phyloP scores from a whole-genome alignment of 2,797 vertebrate species.

The Mycteria americana region DNA sequence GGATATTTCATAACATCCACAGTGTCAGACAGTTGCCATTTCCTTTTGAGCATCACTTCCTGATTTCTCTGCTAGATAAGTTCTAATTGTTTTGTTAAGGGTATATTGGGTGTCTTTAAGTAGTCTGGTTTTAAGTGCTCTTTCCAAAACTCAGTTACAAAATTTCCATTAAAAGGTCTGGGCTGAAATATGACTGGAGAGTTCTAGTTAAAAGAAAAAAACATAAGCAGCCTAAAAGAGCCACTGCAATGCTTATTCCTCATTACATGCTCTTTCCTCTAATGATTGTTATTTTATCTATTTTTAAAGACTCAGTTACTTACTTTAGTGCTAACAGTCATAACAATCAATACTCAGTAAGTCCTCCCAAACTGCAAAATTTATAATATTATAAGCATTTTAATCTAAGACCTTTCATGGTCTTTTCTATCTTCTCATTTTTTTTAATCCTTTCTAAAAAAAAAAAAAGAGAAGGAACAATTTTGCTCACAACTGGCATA shows the following conservation, averaged over 20 bases:
- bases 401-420: background rate
- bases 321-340: background rate
- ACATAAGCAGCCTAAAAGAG: background rate
- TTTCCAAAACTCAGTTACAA: background rate
- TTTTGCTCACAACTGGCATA: background rate
- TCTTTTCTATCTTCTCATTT: background rate
- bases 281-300: background rate
- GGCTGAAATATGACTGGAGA: background rate
- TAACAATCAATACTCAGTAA: background rate
- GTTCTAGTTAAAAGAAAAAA: background rate
- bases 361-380: background rate
- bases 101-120: background rate
- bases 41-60: background rate
- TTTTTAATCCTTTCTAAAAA: background rate
- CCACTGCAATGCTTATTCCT: background rate
- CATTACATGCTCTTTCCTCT: background rate
- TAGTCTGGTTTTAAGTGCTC: background rate
- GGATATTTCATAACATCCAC: background rate
- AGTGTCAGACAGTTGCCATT: background rate
- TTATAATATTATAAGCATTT: background rate
- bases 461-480: background rate
- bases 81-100: background rate
- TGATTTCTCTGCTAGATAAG: background rate
- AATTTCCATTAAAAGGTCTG: background rate
- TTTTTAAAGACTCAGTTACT: background rate